A percentile compares a stretch with the other conserved stretches of the same genome.
These are phyloP conservation scores for Pollicipes pollicipes DNA, from an alignment of 1,140 invertebrate species.

Conservation along the genomic window DNA sequence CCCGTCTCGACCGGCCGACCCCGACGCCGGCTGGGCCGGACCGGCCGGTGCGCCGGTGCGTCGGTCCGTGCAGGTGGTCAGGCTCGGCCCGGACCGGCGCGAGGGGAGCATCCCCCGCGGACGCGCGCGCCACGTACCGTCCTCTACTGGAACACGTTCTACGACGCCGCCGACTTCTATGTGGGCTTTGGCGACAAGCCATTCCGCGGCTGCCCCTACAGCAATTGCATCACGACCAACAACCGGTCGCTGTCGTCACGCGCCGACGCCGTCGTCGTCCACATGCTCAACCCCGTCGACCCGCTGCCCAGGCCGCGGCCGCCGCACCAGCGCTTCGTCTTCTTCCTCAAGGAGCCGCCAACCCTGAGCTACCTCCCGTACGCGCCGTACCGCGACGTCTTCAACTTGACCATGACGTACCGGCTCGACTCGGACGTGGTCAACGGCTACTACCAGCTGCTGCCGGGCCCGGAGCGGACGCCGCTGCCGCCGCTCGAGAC, in stretches of 20 bases:
- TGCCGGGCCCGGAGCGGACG: constrained; percentile 22
- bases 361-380: neutral
- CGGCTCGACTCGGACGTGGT: constrained; percentile 23
- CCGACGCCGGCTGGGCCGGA: too few species aligned
- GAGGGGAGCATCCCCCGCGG: too few species aligned
- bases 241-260: neutral
- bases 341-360: constrained; percentile 5
- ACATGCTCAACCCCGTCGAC: neutral
- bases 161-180: neutral
- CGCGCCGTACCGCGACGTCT: constrained; percentile 12
- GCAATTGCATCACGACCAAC: neutral
- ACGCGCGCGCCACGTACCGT: neutral
- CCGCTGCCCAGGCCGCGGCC: neutral
- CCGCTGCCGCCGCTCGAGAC: constrained; percentile 30
- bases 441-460: constrained; percentile 15
- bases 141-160: neutral
- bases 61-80: neutral
- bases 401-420: constrained; percentile 30
- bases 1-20: too few species aligned
- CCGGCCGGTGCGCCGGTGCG: too few species aligned
- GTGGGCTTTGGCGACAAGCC: neutral
- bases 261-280: neutral
- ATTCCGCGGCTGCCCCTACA: neutral
- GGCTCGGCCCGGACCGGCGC: neutral
- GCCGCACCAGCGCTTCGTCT: neutral